Evolutionary conservation across 2,888 invertebrate species (phyloP).

Genomic region (Pycnomerus fuliginosus): DNA sequence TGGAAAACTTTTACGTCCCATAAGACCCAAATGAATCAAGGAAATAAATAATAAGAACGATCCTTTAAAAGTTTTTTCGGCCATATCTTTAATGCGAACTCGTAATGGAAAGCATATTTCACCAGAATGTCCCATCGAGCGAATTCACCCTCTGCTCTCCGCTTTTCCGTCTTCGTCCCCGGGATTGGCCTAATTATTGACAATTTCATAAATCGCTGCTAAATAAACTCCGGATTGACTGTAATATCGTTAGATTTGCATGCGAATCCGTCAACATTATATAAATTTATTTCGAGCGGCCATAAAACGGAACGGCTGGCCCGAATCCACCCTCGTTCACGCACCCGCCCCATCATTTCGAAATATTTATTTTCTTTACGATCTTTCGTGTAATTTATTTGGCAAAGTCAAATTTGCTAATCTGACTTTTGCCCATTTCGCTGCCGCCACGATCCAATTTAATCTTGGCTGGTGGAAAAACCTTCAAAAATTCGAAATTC

Average conservation of each 20-base stretch:
- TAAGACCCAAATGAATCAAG: slow-evolving; percentile 46
- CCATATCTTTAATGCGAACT: slow-evolving; percentile 50
- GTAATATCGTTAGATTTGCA: slow-evolving; percentile 41
- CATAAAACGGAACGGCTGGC: slow-evolving; percentile 30
- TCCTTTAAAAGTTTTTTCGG: slow-evolving; percentile 48
- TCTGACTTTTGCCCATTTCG: slow-evolving; percentile 21
- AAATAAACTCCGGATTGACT: too few species aligned
- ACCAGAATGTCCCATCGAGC: slow-evolving; percentile 46
- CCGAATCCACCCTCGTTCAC: slow-evolving; percentile 30
- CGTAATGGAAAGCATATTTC: slow-evolving; percentile 52
- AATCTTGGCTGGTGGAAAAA: too few species aligned
- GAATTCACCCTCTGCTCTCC: slow-evolving; percentile 29
- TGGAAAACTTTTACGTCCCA: slow-evolving; percentile 42
- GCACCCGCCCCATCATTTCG: slow-evolving; percentile 20
- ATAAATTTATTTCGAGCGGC: slow-evolving; percentile 37
- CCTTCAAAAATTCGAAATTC: too few species aligned
- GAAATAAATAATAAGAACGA: slow-evolving; percentile 49
- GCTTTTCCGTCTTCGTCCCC: slow-evolving; percentile 13
- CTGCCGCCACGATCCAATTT: too few species aligned
- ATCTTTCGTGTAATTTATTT: slow-evolving; percentile 39
- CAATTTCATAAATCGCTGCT: too few species aligned
- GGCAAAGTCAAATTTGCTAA: slow-evolving; percentile 38
- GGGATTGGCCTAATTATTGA: slow-evolving; percentile 15
- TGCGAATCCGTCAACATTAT: slow-evolving; percentile 46
- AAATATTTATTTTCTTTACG: slow-evolving; percentile 40